Conservation (phyloP, 1,140 invertebrate genomes). For the Cylas formicarius region DNA sequence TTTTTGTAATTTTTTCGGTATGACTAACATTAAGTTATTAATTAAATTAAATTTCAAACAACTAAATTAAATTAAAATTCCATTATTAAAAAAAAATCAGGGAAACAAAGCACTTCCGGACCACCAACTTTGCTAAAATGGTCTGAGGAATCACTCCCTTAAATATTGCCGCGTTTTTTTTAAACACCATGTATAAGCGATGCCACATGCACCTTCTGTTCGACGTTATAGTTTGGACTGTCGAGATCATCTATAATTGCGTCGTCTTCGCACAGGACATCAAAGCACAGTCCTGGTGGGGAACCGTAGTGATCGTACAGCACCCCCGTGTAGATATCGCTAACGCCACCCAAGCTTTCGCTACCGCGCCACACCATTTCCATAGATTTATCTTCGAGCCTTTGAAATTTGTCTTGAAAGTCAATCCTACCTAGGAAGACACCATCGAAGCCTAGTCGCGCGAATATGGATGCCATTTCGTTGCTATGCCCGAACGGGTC, state of each 20-base stretch:
- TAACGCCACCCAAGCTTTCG: slow-evolving; percentile 54
- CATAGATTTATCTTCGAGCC: slow-evolving; percentile 57
- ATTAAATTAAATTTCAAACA: neutral
- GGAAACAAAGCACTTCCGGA: no score
- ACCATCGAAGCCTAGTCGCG: slow-evolving; percentile 79
- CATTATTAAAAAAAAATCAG: no score
- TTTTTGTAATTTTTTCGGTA: slow-evolving; percentile 12
- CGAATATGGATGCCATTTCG: slow-evolving; percentile 80
- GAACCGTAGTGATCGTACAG: slow-evolving; percentile 72
- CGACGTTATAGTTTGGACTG: slow-evolving; percentile 48
- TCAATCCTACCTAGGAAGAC: slow-evolving; percentile 84
- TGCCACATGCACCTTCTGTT: slow-evolving; percentile 35
- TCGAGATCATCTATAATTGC: slow-evolving; percentile 49
- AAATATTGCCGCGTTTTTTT: no score
- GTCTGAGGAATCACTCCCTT: no score
- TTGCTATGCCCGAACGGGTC: slow-evolving; percentile 89
- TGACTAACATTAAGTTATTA: neutral
- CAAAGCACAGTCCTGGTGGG: slow-evolving; percentile 84
- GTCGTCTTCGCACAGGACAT: slow-evolving; percentile 51
- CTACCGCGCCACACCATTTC: slow-evolving; percentile 84
- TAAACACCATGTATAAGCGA: neutral
- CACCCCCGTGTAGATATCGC: slow-evolving; percentile 62
- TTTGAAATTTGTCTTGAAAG: slow-evolving; percentile 69
- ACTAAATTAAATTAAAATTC: no score
- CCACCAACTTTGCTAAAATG: no score